These are phyloP conservation scores for Myotis davidii DNA, from an alignment of 2,113 vertebrate species.

Conservation along the genomic window DNA sequence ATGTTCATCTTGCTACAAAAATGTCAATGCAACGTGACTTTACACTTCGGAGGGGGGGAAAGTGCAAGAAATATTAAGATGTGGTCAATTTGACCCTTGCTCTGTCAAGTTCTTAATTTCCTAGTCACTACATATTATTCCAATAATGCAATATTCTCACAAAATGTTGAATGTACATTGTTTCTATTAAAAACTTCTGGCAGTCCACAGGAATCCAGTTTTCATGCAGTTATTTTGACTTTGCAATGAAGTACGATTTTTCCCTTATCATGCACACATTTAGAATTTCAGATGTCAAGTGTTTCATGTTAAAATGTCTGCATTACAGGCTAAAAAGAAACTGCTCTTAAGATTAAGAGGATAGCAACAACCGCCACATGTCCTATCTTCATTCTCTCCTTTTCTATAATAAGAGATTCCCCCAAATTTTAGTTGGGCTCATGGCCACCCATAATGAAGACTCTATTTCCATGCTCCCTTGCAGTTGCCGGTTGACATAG, in stretches of 20 bases:
- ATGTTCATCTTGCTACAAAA: slow-evolving; percentile 40
- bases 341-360: background rate
- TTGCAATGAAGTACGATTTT: background rate
- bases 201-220: background rate
- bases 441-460: background rate
- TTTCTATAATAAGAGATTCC: background rate
- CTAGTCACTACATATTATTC: slow-evolving; percentile 1
- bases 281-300: slow-evolving; percentile 10
- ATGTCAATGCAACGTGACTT: slow-evolving; percentile 46
- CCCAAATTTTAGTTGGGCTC: background rate
- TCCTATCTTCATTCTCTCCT: background rate
- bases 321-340: background rate
- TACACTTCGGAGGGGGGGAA: background rate
- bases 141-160: slow-evolving; percentile 5
- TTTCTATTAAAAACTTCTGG: slow-evolving; percentile 42
- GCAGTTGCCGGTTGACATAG: background rate
- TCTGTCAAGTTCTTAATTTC: slow-evolving; percentile 10
- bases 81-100: background rate
- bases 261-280: background rate
- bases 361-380: background rate
- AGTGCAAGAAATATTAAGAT: background rate
- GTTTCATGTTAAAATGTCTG: slow-evolving; percentile 32
- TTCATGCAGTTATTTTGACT: slow-evolving; percentile 24
- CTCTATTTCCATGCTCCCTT: background rate
- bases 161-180: slow-evolving; percentile 50